Evolutionary conservation across 2,888 invertebrate species (phyloP), one percentile per base, ranked within the genome.

Genomic region (Sycophila texana): DNA sequence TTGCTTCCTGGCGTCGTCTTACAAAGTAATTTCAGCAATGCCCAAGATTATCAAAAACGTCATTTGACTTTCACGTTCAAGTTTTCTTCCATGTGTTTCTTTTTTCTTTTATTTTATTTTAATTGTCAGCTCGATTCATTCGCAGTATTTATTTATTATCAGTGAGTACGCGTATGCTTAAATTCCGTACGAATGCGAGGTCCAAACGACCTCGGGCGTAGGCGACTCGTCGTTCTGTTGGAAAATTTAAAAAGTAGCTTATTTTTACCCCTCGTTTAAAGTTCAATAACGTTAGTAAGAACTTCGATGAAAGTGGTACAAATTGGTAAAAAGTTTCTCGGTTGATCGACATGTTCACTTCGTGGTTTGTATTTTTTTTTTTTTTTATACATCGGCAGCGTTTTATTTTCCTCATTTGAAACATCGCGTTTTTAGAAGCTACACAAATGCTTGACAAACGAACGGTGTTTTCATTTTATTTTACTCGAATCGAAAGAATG

Each of bases 1-100:
- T 71, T 77, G 70, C 73, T 80, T 80, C 57, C 57, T 77, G 74
- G 61, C 22, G 71, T 74, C 58, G 70, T 81, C 77, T 81, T 77
- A 81, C 81, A 81, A 81, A 81, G 77, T 81, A 81, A 77, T 81
- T 81, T 81, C 77, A 72, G 72, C 75, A 30, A 20, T 66, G 72
- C 72, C 72, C 39, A 66, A 39, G 30, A 30, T 20, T 57, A 39
- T 63, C 30, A 55, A 75, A 75, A 75, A 75, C 71, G 63, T 74
- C 39, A 39, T 58, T 65, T 47, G 61, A 77, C 58, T 66, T 66
- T 72, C 39, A 22, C 14, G 30, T 72, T 68, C 49, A 76, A 68
- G 70, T 30, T 61, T 30, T 39, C 39, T 39, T n/a, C n/a, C 61
- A 26, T 61, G 26, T n/a, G 51, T 2, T 51, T 39, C 16, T 18